Conservation (phyloP, 2,888 invertebrate species). For the Bugulina stolonifera region DNA sequence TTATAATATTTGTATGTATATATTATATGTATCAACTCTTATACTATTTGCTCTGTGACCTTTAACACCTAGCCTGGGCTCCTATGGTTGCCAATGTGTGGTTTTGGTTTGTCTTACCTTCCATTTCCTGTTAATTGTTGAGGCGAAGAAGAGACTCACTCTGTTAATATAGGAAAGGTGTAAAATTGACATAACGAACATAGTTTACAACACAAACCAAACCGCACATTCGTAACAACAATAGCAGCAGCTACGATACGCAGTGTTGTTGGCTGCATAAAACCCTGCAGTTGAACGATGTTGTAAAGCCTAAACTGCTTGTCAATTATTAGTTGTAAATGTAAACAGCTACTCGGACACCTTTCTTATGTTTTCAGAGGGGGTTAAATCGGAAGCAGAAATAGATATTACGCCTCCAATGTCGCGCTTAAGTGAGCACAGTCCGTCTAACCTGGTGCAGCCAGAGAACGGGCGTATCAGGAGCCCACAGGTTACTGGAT, state of each 20-base stretch:
- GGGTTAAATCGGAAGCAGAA: conserved; percentile 10
- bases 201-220: background rate
- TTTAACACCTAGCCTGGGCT: conserved; percentile 3
- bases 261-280: too few species aligned
- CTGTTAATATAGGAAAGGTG: conserved; percentile 21
- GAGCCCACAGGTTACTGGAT: background rate
- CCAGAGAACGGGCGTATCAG: background rate
- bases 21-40: too few species aligned
- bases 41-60: too few species aligned
- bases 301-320: too few species aligned
- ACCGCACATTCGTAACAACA: conserved; percentile 9
- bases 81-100: conserved; percentile 18
- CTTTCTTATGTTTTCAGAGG: conserved; percentile 8
- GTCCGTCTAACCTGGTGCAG: background rate
- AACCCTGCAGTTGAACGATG: too few species aligned
- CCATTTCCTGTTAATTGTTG: background rate
- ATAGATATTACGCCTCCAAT: background rate
- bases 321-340: background rate
- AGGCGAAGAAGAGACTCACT: background rate
- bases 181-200: background rate
- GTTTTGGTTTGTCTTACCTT: conserved; percentile 20
- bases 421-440: conserved; percentile 10
- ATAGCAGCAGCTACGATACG: background rate
- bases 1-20: too few species aligned
- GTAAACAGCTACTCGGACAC: background rate